Evolutionary conservation across 2,113 vertebrate genomes (phyloP), one percentile per base, ranked within the genome.

Genomic region (Callipepla californica): DNA sequence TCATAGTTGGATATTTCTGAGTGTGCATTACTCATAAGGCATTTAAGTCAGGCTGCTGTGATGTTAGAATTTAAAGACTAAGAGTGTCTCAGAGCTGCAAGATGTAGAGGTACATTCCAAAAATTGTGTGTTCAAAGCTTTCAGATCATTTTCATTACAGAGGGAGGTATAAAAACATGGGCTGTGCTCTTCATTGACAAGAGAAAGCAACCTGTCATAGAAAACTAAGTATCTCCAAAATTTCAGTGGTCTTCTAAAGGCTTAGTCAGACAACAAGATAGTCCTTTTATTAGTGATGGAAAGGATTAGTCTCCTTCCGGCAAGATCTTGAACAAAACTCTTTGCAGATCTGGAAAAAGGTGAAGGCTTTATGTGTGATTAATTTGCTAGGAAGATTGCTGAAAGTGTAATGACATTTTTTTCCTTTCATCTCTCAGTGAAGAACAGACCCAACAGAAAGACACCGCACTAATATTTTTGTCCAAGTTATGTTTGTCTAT

Each of bases 351-450:
- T 90, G 86, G 74, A 90, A 96, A 89, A 81, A 92, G 92, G 2
- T 50, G 51, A 61, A 18, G 6, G 21, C 77, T 96, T 95, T 94
- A 88, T 89, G 36, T 84, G 86, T 81, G 61, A 83, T 94, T 93
- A 94, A 92, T 94, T 93, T 92, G 36, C 89, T 95, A 95, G 94
- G 94, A 96, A 92, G 93, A 90, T 66, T 84, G 51, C 75, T 94
- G 77, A 80, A 96, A 92, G 73, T n/a, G 40, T 32, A 81, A 78
- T 47, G 77, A 55, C 65, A 7, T 34, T 79, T 48, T 48, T 47
- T 90, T 83, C 22, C 80, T 90, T 96, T 93, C 58, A 94, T 90
- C 83, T 96, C 90, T 57, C 74, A 76, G 73, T 68, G 58, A 65
- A 90, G 92, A 91, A 68, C 69, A 92, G 59, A 84, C 90, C 69